phyloP scores from a whole-genome alignment of 2,888 invertebrate species.

The Tryphoninae sp. region DNA sequence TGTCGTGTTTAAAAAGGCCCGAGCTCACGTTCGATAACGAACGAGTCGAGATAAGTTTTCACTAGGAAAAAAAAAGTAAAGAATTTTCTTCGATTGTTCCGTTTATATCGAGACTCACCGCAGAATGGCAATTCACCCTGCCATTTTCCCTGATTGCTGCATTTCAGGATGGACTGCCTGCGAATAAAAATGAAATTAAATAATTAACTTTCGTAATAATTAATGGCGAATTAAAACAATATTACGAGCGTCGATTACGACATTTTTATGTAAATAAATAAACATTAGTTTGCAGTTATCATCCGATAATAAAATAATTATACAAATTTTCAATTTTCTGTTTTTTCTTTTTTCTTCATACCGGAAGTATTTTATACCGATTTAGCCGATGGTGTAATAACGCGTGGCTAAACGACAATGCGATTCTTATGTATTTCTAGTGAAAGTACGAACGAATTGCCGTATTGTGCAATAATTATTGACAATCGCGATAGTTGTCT shows the following conservation, averaged over 20 bases:
- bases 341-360: slow-evolving; percentile 7
- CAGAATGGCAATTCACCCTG: slow-evolving; percentile 92
- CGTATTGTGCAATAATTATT: slow-evolving; percentile 57
- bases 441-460: slow-evolving; percentile 34
- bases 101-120: slow-evolving; percentile 83
- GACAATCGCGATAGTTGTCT: slow-evolving; percentile 38
- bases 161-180: slow-evolving; percentile 85
- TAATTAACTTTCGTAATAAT: not conserved
- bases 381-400: not conserved
- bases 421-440: slow-evolving; percentile 1
- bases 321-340: not conserved
- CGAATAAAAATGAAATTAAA: slow-evolving; percentile 65
- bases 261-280: not conserved
- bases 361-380: slow-evolving; percentile 15
- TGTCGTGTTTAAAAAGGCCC: slow-evolving; percentile 26
- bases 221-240: not conserved
- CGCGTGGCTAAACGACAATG: slow-evolving; percentile 5
- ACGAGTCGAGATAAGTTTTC: not conserved
- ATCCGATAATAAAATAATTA: not conserved
- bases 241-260: not conserved
- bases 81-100: not conserved
- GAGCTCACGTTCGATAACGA: not conserved
- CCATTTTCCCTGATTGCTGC: slow-evolving; percentile 89
- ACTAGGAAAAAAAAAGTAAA: not conserved
- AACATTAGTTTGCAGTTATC: not conserved